A percentile compares a stretch with the other conserved stretches of the same genome.
phyloP scores from a whole-genome alignment of 1,140 invertebrate genomes.

The Lepidurus couesii region DNA sequence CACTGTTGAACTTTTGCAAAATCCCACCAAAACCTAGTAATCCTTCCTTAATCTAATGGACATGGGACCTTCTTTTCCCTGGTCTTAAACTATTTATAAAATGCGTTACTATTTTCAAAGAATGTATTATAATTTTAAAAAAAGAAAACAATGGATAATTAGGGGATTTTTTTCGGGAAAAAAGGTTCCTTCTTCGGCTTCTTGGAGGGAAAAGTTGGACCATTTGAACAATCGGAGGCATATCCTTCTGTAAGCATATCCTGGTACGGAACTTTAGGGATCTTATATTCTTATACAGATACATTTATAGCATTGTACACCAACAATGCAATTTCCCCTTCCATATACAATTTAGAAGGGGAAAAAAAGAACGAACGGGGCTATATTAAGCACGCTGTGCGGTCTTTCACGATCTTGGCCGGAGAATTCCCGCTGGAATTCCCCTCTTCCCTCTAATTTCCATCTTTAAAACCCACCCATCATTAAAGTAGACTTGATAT shows the following conservation, averaged over 20 bases:
- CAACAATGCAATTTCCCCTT: not conserved
- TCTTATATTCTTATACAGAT: not conserved
- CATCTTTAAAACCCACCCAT: not conserved
- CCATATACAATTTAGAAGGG: not conserved
- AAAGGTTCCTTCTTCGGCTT: not conserved
- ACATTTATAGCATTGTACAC: not conserved
- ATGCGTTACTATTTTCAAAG: not conserved
- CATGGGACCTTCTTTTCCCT: not conserved
- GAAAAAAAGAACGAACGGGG: not conserved
- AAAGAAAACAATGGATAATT: not conserved
- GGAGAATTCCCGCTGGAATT: slow-evolving; percentile 14
- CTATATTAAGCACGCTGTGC: not conserved
- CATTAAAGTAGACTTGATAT: not conserved
- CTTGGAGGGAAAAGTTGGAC: not conserved
- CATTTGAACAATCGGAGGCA: not conserved
- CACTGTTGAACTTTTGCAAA: not conserved
- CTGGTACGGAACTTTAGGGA: not conserved
- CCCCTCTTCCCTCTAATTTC: slow-evolving; percentile 9
- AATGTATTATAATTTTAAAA: not conserved
- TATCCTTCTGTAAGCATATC: not conserved
- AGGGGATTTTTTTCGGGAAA: not conserved
- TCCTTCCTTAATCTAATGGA: not conserved
- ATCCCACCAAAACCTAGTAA: not conserved
- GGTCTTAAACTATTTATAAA: not conserved
- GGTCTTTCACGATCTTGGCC: slow-evolving; percentile 20